Evolutionary conservation across 2,888 invertebrate species (phyloP).

Genomic region (Acrobasis repandana): DNA sequence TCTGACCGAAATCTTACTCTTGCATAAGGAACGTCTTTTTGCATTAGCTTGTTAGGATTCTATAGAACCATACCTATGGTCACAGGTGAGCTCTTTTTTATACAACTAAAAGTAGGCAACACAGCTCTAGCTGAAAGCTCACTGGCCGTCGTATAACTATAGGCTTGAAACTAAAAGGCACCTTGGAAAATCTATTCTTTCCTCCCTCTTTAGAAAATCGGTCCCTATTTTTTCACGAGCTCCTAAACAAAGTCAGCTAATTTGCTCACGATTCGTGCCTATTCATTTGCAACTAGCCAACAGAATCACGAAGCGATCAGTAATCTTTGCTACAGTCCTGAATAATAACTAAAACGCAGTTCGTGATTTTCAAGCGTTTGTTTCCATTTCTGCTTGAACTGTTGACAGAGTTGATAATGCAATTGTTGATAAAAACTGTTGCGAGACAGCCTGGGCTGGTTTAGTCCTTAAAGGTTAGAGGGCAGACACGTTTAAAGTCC

Average conservation of each 20-base stretch:
- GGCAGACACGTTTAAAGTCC: slow-evolving; percentile 21
- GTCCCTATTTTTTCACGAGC: slow-evolving; percentile 6
- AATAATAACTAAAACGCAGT: slow-evolving; percentile 53
- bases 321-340: slow-evolving; percentile 44
- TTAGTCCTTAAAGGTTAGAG: slow-evolving; percentile 19
- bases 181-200: no score
- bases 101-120: no score
- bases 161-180: no score
- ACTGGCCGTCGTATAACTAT: no score
- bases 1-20: no score
- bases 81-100: no score
- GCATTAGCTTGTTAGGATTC: not conserved
- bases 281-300: slow-evolving; percentile 38
- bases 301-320: slow-evolving; percentile 46
- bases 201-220: no score
- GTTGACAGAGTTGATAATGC: slow-evolving; percentile 26
- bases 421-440: slow-evolving; percentile 28
- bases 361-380: slow-evolving; percentile 50
- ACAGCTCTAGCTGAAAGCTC: no score
- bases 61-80: no score
- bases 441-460: slow-evolving; percentile 18
- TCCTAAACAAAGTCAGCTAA: slow-evolving; percentile 17
- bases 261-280: slow-evolving; percentile 28
- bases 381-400: slow-evolving; percentile 51
- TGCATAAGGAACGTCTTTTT: not conserved